Evolutionary conservation across 2,113 vertebrate species (phyloP).

Genomic region (Ptilonorhynchus violaceus): DNA sequence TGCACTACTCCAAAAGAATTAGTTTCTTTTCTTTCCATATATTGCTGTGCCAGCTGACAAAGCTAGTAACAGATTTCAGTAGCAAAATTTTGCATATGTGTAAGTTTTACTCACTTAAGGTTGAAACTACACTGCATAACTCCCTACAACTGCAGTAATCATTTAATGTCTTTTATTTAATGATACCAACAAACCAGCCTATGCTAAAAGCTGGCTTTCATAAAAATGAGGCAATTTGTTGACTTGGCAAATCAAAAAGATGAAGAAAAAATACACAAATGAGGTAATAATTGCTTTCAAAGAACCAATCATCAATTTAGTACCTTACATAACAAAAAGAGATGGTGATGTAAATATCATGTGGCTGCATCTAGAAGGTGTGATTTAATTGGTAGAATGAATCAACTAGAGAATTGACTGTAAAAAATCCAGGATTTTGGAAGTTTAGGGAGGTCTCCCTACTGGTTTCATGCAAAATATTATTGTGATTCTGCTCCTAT

Average conservation of each 20-base stretch:
- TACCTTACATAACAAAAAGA: neutral
- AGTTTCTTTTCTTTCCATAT: neutral
- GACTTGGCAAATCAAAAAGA: neutral
- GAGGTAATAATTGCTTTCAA: constrained; percentile 11
- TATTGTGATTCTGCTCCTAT: neutral
- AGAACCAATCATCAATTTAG: neutral
- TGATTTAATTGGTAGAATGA: neutral
- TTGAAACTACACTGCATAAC: neutral
- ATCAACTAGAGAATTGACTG: neutral
- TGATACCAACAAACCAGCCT: neutral
- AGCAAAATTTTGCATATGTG: neutral
- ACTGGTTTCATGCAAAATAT: neutral
- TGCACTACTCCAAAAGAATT: neutral
- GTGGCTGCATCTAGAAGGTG: neutral
- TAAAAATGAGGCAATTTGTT: constrained; percentile 15
- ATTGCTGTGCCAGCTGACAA: neutral
- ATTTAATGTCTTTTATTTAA: constrained; percentile 18
- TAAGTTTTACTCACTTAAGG: neutral
- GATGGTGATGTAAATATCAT: neutral
- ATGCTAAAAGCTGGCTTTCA: constrained; percentile 18
- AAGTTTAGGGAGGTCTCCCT: neutral
- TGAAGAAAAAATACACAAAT: neutral
- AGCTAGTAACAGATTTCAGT: neutral
- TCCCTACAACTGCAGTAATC: neutral
- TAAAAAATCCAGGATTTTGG: neutral